Percentiles rank a stretch among this genome's conserved stretches.
These are phyloP conservation scores for Acanthornis magna DNA, from an alignment of 2,797 vertebrate genomes.

Conservation along the genomic window DNA sequence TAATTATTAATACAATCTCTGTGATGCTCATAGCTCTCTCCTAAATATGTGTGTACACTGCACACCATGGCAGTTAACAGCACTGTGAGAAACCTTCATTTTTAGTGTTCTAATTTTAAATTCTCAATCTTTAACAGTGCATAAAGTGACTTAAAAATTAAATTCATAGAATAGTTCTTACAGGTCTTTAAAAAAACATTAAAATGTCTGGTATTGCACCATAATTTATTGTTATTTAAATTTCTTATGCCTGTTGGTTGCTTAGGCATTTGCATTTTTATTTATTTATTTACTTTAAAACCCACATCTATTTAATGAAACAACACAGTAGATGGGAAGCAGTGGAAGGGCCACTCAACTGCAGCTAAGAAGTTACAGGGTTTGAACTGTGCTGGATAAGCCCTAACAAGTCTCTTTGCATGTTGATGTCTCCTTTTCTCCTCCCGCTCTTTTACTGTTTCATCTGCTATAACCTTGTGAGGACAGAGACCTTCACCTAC, in stretches of 20 bases:
- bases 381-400: neutral
- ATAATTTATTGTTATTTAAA: conserved; percentile 33
- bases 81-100: neutral
- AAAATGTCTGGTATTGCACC: neutral
- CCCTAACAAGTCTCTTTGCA: neutral
- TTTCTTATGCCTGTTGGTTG: neutral
- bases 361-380: neutral
- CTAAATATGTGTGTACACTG: neutral
- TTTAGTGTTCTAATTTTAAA: neutral
- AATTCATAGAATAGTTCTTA: conserved; percentile 13
- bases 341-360: neutral
- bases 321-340: neutral
- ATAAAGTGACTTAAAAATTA: neutral
- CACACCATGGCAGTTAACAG: neutral
- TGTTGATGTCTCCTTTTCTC: neutral
- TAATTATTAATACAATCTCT: neutral
- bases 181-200: neutral
- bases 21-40: neutral
- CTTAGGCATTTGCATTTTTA: neutral
- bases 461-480: neutral
- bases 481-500: neutral
- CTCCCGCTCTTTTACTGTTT: neutral
- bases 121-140: neutral
- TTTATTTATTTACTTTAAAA: neutral
- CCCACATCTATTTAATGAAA: conserved; percentile 12